phyloP scores from a whole-genome alignment of 2,797 vertebrate species.

The Decapterus maruadsi region DNA sequence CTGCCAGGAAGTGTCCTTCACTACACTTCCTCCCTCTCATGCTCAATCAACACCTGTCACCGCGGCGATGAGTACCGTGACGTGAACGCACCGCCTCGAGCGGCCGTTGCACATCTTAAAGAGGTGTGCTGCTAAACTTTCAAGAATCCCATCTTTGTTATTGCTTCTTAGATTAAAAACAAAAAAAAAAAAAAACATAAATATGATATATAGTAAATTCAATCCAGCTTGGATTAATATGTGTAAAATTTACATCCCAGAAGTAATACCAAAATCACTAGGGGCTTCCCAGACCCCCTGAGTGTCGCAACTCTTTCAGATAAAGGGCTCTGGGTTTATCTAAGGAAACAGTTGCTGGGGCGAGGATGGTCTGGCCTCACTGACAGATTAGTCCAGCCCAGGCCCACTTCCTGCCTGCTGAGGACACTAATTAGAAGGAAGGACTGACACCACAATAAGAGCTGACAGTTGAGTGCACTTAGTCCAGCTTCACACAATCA shows the following conservation, averaged over 20 bases:
- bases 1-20: slow-evolving; percentile 85
- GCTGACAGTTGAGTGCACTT: slow-evolving; percentile 92
- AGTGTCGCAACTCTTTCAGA: slow-evolving; percentile 79
- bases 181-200: too few relatives aligned
- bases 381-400: slow-evolving; percentile 97
- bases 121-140: slow-evolving; percentile 10
- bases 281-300: slow-evolving; percentile 83
- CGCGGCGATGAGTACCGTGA: slow-evolving; percentile 63
- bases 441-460: slow-evolving; percentile 95
- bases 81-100: slow-evolving; percentile 34
- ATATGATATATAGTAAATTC: slow-evolving; percentile 4
- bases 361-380: slow-evolving; percentile 95
- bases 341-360: slow-evolving; percentile 98
- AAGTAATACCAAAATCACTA: slow-evolving; percentile 71
- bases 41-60: slow-evolving; percentile 96
- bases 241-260: slow-evolving; percentile 70
- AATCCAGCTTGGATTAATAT: slow-evolving; percentile 24
- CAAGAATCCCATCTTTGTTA: not conserved
- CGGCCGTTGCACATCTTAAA: slow-evolving; percentile 9
- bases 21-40: slow-evolving; percentile 90
- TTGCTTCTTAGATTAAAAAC: not conserved
- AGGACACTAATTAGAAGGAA: slow-evolving; percentile 98
- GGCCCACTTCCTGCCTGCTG: slow-evolving; percentile 98
- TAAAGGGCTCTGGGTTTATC: slow-evolving; percentile 93
- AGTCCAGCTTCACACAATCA: slow-evolving; percentile 85